A percentile compares a stretch with the other conserved stretches of the same genome.
phyloP scores from a whole-genome alignment of 2,888 invertebrate species.

The Agonopterix subpropinquella region DNA sequence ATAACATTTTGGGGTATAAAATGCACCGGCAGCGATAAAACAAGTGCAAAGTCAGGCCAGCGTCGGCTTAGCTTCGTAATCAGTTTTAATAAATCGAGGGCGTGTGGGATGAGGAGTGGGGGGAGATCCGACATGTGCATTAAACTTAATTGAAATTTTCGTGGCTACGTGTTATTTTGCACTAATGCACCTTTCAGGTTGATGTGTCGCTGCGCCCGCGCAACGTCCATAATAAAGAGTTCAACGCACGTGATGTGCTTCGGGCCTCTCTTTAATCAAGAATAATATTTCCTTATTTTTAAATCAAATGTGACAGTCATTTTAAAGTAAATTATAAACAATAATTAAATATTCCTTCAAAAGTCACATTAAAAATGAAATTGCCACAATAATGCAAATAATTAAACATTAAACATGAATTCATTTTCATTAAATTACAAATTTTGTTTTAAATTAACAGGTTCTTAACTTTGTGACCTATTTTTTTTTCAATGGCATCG shows the following conservation, averaged over 20 bases:
- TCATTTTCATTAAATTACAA: background rate
- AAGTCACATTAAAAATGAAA: background rate
- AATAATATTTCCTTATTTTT: background rate
- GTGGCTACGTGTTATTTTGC: conserved; percentile 61
- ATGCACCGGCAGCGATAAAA: conserved; percentile 42
- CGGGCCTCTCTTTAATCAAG: background rate
- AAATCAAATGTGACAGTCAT: background rate
- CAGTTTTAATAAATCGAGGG: conserved; percentile 52
- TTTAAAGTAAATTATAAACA: background rate
- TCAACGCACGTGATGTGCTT: conserved; percentile 21
- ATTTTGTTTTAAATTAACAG: conserved; percentile 1
- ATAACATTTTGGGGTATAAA: conserved; percentile 42
- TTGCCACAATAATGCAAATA: background rate
- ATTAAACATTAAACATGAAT: background rate
- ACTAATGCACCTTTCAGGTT: conserved; percentile 60
- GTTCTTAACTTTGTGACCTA: conserved; percentile 26
- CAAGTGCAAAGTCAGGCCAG: conserved; percentile 44
- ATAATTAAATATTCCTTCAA: background rate
- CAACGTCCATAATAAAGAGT: conserved; percentile 27
- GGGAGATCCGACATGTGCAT: conserved; percentile 48
- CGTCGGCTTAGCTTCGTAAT: conserved; percentile 44
- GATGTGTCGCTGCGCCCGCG: conserved; percentile 27
- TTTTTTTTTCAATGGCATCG: no score
- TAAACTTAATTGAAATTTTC: conserved; percentile 68
- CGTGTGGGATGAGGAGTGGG: conserved; percentile 13